phyloP scores from a whole-genome alignment of 1,140 invertebrate species.

The Panulirus ornatus region DNA sequence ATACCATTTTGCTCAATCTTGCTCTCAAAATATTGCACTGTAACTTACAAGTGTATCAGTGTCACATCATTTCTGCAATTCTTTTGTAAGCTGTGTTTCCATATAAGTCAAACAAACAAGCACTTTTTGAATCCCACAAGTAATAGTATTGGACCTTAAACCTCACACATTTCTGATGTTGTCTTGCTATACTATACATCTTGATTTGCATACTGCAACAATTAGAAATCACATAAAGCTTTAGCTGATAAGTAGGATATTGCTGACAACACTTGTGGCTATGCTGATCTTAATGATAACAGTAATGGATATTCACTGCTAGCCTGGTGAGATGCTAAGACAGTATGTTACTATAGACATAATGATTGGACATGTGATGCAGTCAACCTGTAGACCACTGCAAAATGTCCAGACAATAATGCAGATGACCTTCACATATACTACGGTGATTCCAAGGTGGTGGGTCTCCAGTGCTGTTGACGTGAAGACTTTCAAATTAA shows the following conservation, averaged over 20 bases:
- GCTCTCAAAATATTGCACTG: constrained; percentile 62
- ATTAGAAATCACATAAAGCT: constrained; percentile 69
- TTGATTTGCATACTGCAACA: constrained; percentile 65
- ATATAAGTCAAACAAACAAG: constrained; percentile 33
- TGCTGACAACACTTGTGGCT: constrained; percentile 55
- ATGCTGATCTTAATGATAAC: constrained; percentile 52
- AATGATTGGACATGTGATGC: constrained; percentile 12
- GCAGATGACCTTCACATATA: constrained; percentile 1
- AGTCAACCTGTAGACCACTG: not conserved
- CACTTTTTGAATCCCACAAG: constrained; percentile 11
- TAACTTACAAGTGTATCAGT: constrained; percentile 48
- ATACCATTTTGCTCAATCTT: constrained; percentile 38
- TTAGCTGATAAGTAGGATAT: constrained; percentile 67
- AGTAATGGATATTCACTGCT: constrained; percentile 37
- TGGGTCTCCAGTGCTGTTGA: constrained; percentile 49
- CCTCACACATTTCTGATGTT: constrained; percentile 49
- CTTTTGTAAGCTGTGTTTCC: constrained; percentile 60
- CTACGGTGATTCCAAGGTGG: constrained; percentile 58
- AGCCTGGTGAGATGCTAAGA: constrained; percentile 33
- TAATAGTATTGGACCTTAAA: constrained; percentile 26
- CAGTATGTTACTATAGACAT: constrained; percentile 39
- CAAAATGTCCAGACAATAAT: not conserved
- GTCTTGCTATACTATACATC: constrained; percentile 57
- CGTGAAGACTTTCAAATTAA: constrained; percentile 28
- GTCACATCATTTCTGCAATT: constrained; percentile 38